These are phyloP conservation scores for Diarsia mendica DNA, from an alignment of 2,888 invertebrate species.

Conservation along the genomic window DNA sequence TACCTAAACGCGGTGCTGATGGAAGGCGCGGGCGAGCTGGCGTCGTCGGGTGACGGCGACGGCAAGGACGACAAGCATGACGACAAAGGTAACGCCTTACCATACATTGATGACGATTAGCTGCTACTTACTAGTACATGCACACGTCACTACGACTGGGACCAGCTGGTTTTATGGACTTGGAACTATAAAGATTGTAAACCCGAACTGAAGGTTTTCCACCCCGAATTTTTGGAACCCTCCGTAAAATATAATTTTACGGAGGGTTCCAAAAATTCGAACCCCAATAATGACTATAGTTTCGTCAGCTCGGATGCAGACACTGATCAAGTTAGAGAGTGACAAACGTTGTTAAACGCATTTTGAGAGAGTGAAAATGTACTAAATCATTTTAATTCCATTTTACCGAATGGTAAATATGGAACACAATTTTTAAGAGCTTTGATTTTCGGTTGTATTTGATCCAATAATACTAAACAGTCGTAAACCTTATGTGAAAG, in stretches of 20 bases:
- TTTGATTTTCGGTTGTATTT: background rate
- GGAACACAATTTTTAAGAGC: background rate
- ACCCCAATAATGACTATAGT: background rate
- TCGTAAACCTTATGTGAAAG: background rate
- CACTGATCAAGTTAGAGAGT: background rate
- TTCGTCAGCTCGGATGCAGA: background rate
- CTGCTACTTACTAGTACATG: background rate
- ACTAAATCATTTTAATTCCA: too few relatives aligned
- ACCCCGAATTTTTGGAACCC: too few relatives aligned
- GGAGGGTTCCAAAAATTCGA: background rate
- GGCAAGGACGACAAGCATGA: conserved; percentile 80
- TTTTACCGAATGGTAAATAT: background rate
- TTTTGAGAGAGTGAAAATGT: background rate
- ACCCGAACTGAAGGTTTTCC: too few relatives aligned
- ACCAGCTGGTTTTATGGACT: background rate
- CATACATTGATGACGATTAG: conserved; percentile 43
- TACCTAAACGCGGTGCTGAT: conserved; percentile 78
- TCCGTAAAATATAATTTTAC: too few relatives aligned
- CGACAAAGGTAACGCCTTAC: conserved; percentile 79
- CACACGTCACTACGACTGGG: background rate
- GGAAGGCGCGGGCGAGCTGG: conserved; percentile 86
- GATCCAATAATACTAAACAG: background rate
- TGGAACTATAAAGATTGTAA: too few relatives aligned
- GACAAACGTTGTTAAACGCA: background rate
- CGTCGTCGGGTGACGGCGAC: conserved; percentile 80